Conservation (phyloP, 2,113 vertebrate species). For the Psilopsiagon aurifrons region DNA sequence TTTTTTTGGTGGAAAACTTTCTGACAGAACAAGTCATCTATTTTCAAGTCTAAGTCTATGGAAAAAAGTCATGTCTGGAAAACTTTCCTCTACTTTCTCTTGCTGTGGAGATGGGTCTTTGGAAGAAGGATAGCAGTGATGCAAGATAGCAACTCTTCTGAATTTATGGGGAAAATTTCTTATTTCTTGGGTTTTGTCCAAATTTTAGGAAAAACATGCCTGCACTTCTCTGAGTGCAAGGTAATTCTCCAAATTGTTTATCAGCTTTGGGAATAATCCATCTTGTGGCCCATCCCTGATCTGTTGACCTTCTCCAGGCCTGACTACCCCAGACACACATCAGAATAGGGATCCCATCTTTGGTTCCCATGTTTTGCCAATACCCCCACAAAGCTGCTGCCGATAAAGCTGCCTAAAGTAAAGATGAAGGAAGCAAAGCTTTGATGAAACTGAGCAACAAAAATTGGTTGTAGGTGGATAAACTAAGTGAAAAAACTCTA, state of each 20-base stretch:
- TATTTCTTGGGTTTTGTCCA: background rate
- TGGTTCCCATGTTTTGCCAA: background rate
- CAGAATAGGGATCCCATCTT: background rate
- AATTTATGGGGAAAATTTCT: background rate
- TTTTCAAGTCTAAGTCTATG: slow-evolving; percentile 4
- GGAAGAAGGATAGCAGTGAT: background rate
- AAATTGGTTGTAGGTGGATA: background rate
- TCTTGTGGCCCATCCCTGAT: background rate
- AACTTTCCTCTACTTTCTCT: slow-evolving; percentile 2
- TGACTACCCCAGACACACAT: background rate
- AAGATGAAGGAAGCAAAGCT: background rate
- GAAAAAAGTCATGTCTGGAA: background rate
- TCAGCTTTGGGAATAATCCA: background rate
- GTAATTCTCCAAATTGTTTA: background rate
- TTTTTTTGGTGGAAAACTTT: slow-evolving; percentile 41
- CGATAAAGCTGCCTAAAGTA: background rate
- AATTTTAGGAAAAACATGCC: background rate
- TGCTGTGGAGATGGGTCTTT: background rate
- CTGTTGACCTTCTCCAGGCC: background rate
- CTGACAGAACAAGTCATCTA: slow-evolving; percentile 39
- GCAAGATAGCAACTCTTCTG: background rate
- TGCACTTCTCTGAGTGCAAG: background rate
- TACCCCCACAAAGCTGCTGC: background rate
- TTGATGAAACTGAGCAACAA: background rate
- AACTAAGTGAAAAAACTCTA: background rate